Conservation (phyloP, 2,113 vertebrate species). For the Crotalus viridis region DNA sequence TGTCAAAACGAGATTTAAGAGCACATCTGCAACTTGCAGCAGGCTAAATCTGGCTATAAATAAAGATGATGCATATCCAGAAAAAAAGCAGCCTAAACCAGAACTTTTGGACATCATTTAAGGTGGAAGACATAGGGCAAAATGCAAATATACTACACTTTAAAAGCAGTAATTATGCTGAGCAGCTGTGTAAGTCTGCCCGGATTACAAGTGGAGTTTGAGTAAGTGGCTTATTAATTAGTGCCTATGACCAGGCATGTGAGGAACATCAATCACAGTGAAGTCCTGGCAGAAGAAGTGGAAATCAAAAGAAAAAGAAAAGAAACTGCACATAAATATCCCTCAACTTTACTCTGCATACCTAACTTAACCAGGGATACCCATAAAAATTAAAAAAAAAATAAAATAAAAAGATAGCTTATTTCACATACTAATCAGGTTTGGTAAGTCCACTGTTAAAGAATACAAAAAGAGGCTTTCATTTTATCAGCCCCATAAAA, state of each 20-base stretch:
- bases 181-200: slow-evolving; percentile 52
- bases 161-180: slow-evolving; percentile 65
- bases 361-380: slow-evolving; percentile 32
- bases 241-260: slow-evolving; percentile 66
- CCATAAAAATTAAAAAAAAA: slow-evolving; percentile 14
- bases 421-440: background rate
- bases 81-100: slow-evolving; percentile 60
- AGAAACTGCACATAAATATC: slow-evolving; percentile 47
- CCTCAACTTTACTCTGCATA: slow-evolving; percentile 27
- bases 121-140: slow-evolving; percentile 51
- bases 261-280: slow-evolving; percentile 54
- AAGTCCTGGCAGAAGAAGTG: slow-evolving; percentile 61
- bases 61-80: slow-evolving; percentile 48
- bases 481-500: background rate
- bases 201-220: slow-evolving; percentile 60
- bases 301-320: slow-evolving; percentile 44
- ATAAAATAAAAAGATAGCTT: background rate
- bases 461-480: background rate
- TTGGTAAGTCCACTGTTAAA: background rate
- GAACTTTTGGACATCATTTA: slow-evolving; percentile 53
- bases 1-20: slow-evolving; percentile 45
- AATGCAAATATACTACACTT: slow-evolving; percentile 65
- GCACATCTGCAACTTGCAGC: slow-evolving; percentile 61
- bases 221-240: slow-evolving; percentile 69
- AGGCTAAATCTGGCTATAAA: slow-evolving; percentile 65